Conservation (phyloP, 2,113 vertebrate genomes). For the Lanius collurio region DNA sequence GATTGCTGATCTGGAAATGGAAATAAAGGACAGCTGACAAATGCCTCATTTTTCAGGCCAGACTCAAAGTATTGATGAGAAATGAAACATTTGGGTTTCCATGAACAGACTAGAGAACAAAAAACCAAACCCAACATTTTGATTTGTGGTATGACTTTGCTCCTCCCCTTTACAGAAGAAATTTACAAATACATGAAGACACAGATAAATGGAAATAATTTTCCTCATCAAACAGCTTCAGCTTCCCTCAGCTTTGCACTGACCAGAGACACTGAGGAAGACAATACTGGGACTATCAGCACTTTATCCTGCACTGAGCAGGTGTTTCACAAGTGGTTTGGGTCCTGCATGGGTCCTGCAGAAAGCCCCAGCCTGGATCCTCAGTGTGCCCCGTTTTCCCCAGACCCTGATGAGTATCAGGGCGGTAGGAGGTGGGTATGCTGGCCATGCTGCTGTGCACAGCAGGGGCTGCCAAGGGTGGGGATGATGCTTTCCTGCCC, state of each 20-base stretch:
- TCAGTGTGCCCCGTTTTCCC: fast-evolving
- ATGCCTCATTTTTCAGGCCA: background rate
- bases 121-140: background rate
- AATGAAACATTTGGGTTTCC: background rate
- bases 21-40: background rate
- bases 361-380: background rate
- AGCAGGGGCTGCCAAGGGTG: background rate
- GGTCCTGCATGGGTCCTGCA: background rate
- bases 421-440: background rate
- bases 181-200: background rate
- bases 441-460: background rate
- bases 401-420: background rate
- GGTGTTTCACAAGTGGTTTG: background rate
- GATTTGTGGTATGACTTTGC: background rate
- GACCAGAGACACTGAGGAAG: fast-evolving
- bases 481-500: fast-evolving
- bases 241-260: background rate
- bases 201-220: background rate
- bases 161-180: background rate
- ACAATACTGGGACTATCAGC: background rate
- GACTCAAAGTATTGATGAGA: background rate
- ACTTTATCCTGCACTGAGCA: fast-evolving
- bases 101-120: background rate
- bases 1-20: background rate
- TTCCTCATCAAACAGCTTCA: background rate